Conservation (phyloP, 1,140 invertebrate genomes). For the Trinorchestia longiramus region DNA sequence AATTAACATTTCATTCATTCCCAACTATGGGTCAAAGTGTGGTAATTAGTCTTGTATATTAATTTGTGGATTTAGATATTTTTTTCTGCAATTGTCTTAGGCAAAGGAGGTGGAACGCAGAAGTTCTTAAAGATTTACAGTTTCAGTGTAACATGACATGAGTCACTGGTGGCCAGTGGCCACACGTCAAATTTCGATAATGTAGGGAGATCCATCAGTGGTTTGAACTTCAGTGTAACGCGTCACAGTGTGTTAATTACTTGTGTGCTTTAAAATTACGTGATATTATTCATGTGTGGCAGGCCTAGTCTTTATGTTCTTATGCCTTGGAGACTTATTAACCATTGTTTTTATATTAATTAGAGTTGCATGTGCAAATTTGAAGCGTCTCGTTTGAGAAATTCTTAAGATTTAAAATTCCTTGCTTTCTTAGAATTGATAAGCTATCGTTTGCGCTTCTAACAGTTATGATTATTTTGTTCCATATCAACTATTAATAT, state of each 20-base stretch:
- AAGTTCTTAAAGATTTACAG: not conserved
- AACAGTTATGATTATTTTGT: not conserved
- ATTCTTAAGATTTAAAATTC: not conserved
- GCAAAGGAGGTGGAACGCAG: not conserved
- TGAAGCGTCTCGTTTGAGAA: not conserved
- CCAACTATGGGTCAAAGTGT: not conserved
- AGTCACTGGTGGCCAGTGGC: no score
- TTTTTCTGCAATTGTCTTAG: not conserved
- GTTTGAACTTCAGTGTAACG: no score
- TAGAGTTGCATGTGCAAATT: not conserved
- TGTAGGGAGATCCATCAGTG: no score
- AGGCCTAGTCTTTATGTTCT: not conserved
- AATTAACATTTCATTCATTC: not conserved
- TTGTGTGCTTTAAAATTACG: not conserved
- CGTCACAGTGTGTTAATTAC: not conserved
- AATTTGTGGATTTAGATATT: not conserved
- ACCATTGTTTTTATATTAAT: not conserved
- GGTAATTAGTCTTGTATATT: not conserved
- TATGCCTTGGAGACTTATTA: not conserved
- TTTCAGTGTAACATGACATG: no score
- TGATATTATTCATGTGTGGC: not conserved
- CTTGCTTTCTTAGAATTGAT: not conserved
- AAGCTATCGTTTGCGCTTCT: not conserved
- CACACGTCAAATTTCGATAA: no score
- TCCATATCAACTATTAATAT: not conserved